Evolutionary conservation across 2,797 vertebrate genomes (phyloP).

Genomic region (Antrozous pallidus): DNA sequence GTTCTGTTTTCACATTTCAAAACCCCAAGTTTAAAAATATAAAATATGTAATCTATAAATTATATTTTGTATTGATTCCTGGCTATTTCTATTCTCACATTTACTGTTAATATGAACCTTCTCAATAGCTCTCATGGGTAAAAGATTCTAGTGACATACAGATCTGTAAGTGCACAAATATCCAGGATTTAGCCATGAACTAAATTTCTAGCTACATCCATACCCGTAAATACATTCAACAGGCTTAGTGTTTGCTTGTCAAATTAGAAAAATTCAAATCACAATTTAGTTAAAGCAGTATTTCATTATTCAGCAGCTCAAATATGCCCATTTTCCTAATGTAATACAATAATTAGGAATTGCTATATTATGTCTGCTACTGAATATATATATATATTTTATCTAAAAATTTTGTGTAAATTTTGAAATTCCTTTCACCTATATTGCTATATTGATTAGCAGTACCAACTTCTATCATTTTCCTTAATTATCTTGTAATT

Average conservation of each 20-base stretch:
- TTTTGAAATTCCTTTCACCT: neutral
- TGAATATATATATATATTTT: neutral
- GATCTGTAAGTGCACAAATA: conserved; percentile 26
- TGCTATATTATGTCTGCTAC: neutral
- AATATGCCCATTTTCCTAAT: neutral
- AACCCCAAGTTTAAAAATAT: neutral
- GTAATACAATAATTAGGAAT: neutral
- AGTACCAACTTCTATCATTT: neutral
- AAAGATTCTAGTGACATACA: conserved; percentile 35
- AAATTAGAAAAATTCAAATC: neutral
- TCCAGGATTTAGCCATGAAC: neutral
- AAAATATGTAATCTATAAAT: neutral
- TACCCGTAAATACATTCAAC: neutral
- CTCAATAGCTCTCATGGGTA: conserved; percentile 51
- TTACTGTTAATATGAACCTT: conserved; percentile 12
- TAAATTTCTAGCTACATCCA: neutral
- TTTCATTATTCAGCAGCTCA: neutral
- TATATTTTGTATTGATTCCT: neutral
- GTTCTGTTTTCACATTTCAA: conserved; percentile 3
- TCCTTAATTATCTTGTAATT: conserved; percentile 35
- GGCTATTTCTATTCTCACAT: conserved; percentile 20
- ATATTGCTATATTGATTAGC: neutral
- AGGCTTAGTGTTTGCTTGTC: neutral
- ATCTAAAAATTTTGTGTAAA: neutral
- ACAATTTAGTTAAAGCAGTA: neutral